Evolutionary conservation across 2,113 vertebrate genomes (phyloP), one percentile per base, ranked within the genome.

Genomic region (Alligator sinensis): DNA sequence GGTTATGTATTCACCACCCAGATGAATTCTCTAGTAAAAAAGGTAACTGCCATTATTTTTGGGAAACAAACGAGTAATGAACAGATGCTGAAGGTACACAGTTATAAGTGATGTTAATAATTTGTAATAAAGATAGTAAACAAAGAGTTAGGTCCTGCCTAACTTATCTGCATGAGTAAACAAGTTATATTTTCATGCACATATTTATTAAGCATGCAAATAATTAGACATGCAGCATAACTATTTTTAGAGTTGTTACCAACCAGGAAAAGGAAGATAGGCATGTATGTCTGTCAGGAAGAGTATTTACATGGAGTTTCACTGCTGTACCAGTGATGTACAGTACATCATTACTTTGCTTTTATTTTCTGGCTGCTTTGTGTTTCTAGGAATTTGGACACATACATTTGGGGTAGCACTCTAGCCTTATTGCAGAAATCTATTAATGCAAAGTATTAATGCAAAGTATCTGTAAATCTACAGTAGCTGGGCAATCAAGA

Each of bases 81-180:
- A 64, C 5, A 28, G 2, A 1, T 28, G 5, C 54, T 61, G 61
- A 70, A 82, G 0, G 1, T n/a, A 82, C 12, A 82, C 34, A 30
- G 21, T 58, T 76, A 84, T 1, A 14, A 62, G 47, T 78, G 55
- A 79, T 61, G 17, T 54, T 55, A n/a, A 87, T 38, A 28, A 5
- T 64, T 90, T 81, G 14, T 28, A 76, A 24, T 84, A 75, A 84
- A 59, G 28, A 3, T 27, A 0, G 58, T 34, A 14, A 13, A 11
- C 5, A 75, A 25, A 21, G 76, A 82, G 3, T 0, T 4, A 14
- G 54, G 0, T 25, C 0, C 0, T 80, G 54, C 66, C 83, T 19
- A 64, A 28, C 38, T 85, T 58, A n/a, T 0, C 5, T 3, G 7
- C 9, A 2, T 15, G 38, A 28, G 11, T 55, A 24, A 85, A 14